These are phyloP conservation scores for Spicauda simplicius DNA, from an alignment of 2,888 invertebrate species.

Conservation along the genomic window DNA sequence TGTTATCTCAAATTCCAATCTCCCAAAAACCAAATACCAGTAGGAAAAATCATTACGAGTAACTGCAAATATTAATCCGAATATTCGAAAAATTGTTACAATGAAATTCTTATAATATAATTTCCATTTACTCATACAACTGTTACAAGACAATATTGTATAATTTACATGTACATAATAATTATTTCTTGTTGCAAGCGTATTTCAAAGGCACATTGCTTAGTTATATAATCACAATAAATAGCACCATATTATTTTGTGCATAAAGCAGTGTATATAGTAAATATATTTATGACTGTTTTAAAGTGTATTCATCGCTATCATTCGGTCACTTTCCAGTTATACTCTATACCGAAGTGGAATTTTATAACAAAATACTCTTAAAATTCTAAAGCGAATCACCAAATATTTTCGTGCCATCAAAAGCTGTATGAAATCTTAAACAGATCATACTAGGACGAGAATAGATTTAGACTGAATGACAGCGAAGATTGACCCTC, in stretches of 20 bases:
- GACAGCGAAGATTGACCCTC: too few relatives aligned
- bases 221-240: constrained; percentile 38
- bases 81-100: neutral
- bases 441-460: too few relatives aligned
- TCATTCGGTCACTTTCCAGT: neutral
- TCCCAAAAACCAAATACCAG: neutral
- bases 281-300: neutral
- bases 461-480: too few relatives aligned
- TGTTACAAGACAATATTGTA: neutral
- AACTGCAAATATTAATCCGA: neutral
- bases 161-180: neutral
- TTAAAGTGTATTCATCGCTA: neutral
- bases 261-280: constrained; percentile 15
- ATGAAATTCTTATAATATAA: neutral
- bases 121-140: too few relatives aligned
- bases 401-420: too few relatives aligned
- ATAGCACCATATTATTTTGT: constrained; percentile 43
- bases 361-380: too few relatives aligned
- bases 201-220: constrained; percentile 42
- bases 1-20: neutral
- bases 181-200: constrained; percentile 28
- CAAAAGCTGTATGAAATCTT: too few relatives aligned
- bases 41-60: neutral
- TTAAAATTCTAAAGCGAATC: too few relatives aligned
- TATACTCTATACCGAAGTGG: neutral